Evolutionary conservation across 2,113 vertebrate species (phyloP).

Genomic region (Aegithalos caudatus): DNA sequence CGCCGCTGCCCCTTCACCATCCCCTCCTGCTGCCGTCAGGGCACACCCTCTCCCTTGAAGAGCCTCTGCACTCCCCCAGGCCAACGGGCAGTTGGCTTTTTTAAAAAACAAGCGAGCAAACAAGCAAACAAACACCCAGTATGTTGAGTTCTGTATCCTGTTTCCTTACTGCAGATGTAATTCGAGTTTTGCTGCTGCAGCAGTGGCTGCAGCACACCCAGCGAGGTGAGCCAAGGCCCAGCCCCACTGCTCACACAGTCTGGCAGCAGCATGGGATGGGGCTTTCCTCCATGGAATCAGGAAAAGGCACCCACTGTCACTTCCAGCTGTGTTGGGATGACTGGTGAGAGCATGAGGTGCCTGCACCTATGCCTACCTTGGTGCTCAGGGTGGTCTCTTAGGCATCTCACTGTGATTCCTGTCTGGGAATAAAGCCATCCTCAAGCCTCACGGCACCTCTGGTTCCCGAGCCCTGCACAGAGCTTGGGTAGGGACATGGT

Average conservation of each 20-base stretch:
- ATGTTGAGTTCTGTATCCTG: neutral
- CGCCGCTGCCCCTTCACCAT: neutral
- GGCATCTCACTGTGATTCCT: fast-evolving
- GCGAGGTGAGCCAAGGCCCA: neutral
- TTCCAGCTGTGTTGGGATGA: neutral
- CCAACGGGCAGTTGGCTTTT: neutral
- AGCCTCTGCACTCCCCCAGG: neutral
- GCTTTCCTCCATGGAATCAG: fast-evolving
- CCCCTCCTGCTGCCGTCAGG: fast-evolving
- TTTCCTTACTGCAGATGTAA: neutral
- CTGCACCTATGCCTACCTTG: fast-evolving
- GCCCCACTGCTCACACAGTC: neutral
- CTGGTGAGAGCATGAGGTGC: fast-evolving
- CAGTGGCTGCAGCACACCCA: neutral
- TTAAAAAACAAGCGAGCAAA: no score
- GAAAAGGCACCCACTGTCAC: neutral
- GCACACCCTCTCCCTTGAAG: neutral
- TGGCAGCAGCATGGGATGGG: fast-evolving
- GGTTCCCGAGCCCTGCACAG: neutral
- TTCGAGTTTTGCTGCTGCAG: neutral
- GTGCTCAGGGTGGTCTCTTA: neutral
- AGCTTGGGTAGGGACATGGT: fast-evolving
- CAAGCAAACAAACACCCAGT: no score
- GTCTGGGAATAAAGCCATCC: neutral
- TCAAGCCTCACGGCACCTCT: fast-evolving